Conservation (phyloP, 2,888 invertebrate species). For the Chrysopilus asiliformis region DNA sequence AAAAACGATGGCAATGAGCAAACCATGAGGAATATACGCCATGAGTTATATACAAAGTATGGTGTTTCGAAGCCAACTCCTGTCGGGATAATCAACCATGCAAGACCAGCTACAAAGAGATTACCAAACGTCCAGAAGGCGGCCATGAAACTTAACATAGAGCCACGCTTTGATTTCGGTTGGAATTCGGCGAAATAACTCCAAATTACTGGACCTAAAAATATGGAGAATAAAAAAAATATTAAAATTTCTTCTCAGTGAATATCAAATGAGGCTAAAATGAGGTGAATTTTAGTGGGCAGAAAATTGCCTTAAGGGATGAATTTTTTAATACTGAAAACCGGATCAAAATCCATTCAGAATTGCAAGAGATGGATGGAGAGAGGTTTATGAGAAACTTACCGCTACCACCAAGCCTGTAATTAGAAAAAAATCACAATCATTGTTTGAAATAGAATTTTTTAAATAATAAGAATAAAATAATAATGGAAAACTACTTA, state of each 20-base stretch:
- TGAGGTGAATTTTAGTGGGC: too few species aligned
- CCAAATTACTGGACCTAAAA: constrained; percentile 92
- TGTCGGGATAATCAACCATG: constrained; percentile 60
- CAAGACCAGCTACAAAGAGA: constrained; percentile 75
- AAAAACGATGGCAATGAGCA: constrained; percentile 81
- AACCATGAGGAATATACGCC: constrained; percentile 80
- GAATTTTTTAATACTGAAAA: too few species aligned
- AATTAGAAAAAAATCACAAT: constrained; percentile 2
- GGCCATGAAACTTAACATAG: constrained; percentile 87
- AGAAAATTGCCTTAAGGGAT: too few species aligned
- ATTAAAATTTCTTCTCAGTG: constrained; percentile 78
- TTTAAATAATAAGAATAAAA: constrained; percentile 4
- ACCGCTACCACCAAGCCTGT: constrained; percentile 33
- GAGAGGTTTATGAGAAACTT: too few species aligned
- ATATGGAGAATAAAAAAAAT: too few species aligned
- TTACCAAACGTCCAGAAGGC: constrained; percentile 93
- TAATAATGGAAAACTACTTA: constrained; percentile 43
- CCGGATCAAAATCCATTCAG: too few species aligned
- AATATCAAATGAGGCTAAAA: constrained; percentile 32
- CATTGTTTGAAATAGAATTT: not conserved
- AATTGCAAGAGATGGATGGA: too few species aligned
- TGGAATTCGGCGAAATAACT: constrained; percentile 92
- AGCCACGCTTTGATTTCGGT: constrained; percentile 77
- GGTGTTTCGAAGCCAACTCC: constrained; percentile 52
- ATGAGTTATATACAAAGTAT: constrained; percentile 73